Base-by-base conservation (phyloP, 2,888 invertebrate species). In the Troides helena region DNA sequence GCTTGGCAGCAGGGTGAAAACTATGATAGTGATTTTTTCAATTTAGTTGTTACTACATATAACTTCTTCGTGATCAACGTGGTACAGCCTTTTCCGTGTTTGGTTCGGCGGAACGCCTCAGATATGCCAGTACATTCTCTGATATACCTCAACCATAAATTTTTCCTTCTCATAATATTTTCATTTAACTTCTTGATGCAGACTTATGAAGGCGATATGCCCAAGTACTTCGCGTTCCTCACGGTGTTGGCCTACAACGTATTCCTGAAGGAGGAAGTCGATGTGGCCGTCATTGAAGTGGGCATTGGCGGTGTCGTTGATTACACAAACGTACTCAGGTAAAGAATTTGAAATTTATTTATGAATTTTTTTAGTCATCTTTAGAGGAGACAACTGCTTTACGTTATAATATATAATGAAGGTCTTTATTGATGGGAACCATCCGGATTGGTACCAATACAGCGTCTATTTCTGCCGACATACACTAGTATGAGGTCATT, bases 291-390 rank as follows among this genome's bases (percentile, higher is more conserved):
- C 58, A 85, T 99, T 18, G 99, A 99, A 92, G 99, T 99, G 46
- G 99, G 99, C 50, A 98, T 99, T 75, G 99, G 99, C 0, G 99
- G 99, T 0, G 94, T 96, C 80, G 95, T 95, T 74, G 99, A 99
- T 87, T 96, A 96, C 79, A 99, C 99, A 1, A 99, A 99, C 90
- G 92, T 99, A 62, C 84, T 99, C 67, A 94, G 95, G 97, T 96
- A 85, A 77, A 73, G 76, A 43, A 3, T 17, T 56, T 53, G 53
- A 21, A 21, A 18, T 56, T 56, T n/a, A 14, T 46, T 3, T 46
- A 46, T n/a, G 56, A 18, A 18, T 56, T 18, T 1, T n/a, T 56
- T 17, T 7, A 56, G 12, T 30, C 30, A 4, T 30, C 30, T 5
- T 30, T 30, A 30, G 30, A 3, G 30, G 30, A 30, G 5, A 30